These are phyloP conservation scores for Coccyzus lansbergi DNA, from an alignment of 2,797 vertebrate species.

Conservation along the genomic window DNA sequence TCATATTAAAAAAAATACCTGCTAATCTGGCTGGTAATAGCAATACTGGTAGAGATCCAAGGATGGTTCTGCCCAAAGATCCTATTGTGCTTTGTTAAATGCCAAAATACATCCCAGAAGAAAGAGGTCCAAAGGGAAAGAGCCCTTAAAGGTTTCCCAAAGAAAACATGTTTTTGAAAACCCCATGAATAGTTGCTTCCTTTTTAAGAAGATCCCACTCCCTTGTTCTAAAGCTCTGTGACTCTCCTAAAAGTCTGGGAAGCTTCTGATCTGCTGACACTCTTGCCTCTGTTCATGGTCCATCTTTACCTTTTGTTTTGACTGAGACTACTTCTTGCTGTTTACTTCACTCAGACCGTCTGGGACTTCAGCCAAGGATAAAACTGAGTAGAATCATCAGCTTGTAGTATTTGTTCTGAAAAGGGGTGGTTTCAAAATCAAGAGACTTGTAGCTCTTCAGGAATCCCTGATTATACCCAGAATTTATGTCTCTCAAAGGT, in stretches of 20 bases:
- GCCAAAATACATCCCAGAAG: background rate
- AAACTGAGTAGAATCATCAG: background rate
- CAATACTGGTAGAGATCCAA: background rate
- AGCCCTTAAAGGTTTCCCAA: background rate
- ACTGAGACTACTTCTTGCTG: background rate
- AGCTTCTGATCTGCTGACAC: background rate
- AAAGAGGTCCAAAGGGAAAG: background rate
- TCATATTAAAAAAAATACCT: background rate
- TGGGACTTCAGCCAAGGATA: background rate
- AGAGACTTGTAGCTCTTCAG: background rate
- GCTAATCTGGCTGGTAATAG: background rate
- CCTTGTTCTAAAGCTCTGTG: background rate
- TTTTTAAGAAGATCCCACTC: background rate
- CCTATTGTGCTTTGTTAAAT: background rate
- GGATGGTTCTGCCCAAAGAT: background rate
- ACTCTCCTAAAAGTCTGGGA: background rate
- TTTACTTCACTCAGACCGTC: background rate
- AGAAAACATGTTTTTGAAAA: background rate
- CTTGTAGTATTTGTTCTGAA: background rate
- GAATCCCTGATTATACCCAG: background rate
- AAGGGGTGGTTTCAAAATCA: background rate
- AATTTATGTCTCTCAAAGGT: background rate
- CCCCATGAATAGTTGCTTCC: rapidly evolving
- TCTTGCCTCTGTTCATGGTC: background rate
- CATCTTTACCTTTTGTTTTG: background rate